Evolutionary conservation across 2,888 invertebrate genomes (phyloP), one percentile per base, ranked within the genome.

Genomic region (Achlya flavicornis): DNA sequence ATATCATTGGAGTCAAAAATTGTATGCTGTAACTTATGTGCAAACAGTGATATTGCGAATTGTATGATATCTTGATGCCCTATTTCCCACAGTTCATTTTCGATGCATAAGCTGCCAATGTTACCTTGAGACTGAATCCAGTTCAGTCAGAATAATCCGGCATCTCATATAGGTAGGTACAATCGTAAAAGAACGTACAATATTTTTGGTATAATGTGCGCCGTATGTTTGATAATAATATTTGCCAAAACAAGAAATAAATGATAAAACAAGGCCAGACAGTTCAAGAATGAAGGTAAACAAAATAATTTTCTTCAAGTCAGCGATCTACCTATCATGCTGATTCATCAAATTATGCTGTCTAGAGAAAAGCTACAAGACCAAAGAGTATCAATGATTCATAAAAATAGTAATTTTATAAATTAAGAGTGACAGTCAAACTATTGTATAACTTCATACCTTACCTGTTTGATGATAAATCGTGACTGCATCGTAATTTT

Each of bases 51-150:
- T 53, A 10, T 53, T 16, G 53, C 6, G 19, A 19, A 53, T 53
- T 53, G 19, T 19, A 53, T 19, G 53, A 53, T 10, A 53, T 53
- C 53, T 53, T 53, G 53, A 53, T 48, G 48, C 6, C 7, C 53
- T 53, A 53, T 53, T 53, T 53, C 53, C 10, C 53, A 53, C 53
- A 48, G 10, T 6, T 48, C 1, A 53, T 53, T 53, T 53, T 19
- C 53, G 6, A 10, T 53, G 19, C 53, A 53, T 16, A 53, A 53
- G 41, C 10, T 4, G n/a, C 8, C 19, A 16, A 10, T 19, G 53
- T 53, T 53, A 53, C 53, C 53, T 53, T 53, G 53, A 53, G 53
- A 53, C 53, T 10, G 19, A 53, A 53, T 10, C 19, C 53, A 53
- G 19, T 53, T 53, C 53, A 53, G n/a, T n/a, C n/a, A n/a, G n/a